Conservation (phyloP, 1,140 invertebrate genomes). For the Ganaspis sp. region DNA sequence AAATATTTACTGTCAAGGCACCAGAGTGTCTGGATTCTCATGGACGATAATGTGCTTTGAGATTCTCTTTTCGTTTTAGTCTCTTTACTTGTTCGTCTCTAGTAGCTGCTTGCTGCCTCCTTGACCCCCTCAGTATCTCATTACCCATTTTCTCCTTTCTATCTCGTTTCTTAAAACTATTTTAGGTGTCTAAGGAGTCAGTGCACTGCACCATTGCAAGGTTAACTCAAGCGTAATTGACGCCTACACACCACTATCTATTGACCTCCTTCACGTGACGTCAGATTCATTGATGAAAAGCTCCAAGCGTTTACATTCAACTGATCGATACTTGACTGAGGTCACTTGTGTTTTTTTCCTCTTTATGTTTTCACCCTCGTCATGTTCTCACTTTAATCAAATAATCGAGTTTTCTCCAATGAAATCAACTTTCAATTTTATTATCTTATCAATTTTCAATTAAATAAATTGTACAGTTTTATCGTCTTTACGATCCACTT, state of each 20-base stretch:
- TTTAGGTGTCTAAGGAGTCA: neutral
- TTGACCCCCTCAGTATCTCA: slow-evolving; percentile 40
- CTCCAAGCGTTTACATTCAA: neutral
- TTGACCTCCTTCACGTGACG: slow-evolving; percentile 25
- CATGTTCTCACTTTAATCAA: too few species aligned
- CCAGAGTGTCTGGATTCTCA: too few species aligned
- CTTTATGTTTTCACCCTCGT: too few species aligned
- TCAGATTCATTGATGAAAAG: slow-evolving; percentile 26
- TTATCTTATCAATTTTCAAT: too few species aligned
- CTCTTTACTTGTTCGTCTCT: neutral
- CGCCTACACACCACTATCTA: neutral
- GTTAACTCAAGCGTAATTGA: slow-evolving; percentile 18
- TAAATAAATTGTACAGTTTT: too few species aligned
- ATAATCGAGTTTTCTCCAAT: too few species aligned
- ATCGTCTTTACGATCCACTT: too few species aligned
- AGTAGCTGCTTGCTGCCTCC: too few species aligned
- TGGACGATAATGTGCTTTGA: too few species aligned
- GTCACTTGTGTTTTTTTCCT: neutral
- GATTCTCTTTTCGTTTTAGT: neutral
- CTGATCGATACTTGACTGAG: slow-evolving; percentile 27
- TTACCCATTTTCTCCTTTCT: slow-evolving; percentile 23
- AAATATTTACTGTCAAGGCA: slow-evolving; percentile 37
- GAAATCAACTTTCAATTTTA: too few species aligned
- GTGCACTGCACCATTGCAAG: neutral
- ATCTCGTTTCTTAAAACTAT: neutral